Base-by-base conservation (phyloP, 1,140 invertebrate species). In the Orius insidiosus region DNA sequence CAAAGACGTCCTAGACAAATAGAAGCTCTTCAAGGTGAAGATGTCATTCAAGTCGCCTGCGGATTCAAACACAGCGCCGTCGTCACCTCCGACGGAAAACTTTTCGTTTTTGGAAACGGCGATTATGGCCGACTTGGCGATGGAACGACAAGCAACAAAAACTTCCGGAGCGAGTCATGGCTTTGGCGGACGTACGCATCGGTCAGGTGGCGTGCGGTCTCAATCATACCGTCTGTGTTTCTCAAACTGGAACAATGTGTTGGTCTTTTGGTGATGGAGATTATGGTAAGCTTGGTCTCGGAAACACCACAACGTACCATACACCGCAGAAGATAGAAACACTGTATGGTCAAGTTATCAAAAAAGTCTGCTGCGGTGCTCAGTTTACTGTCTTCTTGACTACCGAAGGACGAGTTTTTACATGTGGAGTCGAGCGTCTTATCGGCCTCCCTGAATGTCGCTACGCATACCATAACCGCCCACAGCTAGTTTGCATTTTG, bases 191-290 rank as follows among this genome's bases (percentile, higher is more conserved):
- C 10, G 30, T 47, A 1, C 24, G 18, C 45, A 62, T 72, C 53
- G 68, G 57, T 15, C 53, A 68, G 58, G 70, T 72, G 7, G 62
- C 74, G 13, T 77, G 74, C 61, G 74, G 74, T 10, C 58, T 75
- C 24, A 76, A 75, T 53, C 74, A 79, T 59, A 78, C 75, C 0
- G 63, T 76, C 14, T 75, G 72, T 58, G 59, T 75, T 30, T 71
- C 70, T 7, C 47, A 55, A 8, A 72, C 76, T 56, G 72, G 73
- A 2, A 61, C 61, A 44, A 66, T 57, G n/a, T 71, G 75, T 0
- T 79, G 73, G 72, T 63, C 72, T 2, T 79, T 78, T 63, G 76
- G 76, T 2, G 75, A 78, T 61, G 73, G 74, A 4, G 75, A 76
- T 54, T 74, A 71, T 61, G 76, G 76, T 7, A 76, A 78, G 59